A percentile compares a stretch with the other conserved stretches of the same genome.
Conservation (phyloP, 2,888 invertebrate species). For the Euclidia mi region DNA sequence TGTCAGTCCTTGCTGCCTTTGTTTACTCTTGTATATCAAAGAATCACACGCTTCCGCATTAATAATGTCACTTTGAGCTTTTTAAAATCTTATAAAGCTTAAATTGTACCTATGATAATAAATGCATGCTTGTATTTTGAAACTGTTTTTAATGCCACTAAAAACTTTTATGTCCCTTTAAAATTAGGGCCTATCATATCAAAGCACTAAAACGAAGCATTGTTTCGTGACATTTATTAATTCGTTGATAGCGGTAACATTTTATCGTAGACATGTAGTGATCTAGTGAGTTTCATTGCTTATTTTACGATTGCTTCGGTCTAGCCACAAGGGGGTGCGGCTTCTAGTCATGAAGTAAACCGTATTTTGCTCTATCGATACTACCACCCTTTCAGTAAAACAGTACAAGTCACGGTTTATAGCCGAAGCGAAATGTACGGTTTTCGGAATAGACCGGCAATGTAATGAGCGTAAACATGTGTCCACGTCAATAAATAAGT, state of each 20-base stretch:
- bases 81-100: too few relatives aligned
- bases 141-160: too few relatives aligned
- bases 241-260: constrained; percentile 40
- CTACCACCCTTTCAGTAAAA: constrained; percentile 9
- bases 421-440: constrained; percentile 7
- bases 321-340: constrained; percentile 25
- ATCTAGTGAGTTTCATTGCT: constrained; percentile 39
- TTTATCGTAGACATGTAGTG: constrained; percentile 35
- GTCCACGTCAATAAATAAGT: constrained; percentile 20
- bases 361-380: constrained; percentile 16
- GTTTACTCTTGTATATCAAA: too few relatives aligned
- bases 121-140: too few relatives aligned
- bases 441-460: constrained; percentile 14
- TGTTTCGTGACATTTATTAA: constrained; percentile 36
- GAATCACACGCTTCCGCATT: too few relatives aligned
- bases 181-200: constrained; percentile 22
- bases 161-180: too few relatives aligned
- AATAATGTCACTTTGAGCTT: too few relatives aligned
- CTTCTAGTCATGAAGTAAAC: constrained; percentile 16
- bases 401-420: constrained; percentile 10
- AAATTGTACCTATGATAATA: too few relatives aligned
- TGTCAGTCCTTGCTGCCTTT: too few relatives aligned
- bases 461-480: constrained; percentile 20
- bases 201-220: constrained; percentile 20
- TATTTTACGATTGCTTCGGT: constrained; percentile 41